Base-by-base conservation (phyloP, 2,113 vertebrate genomes). In the Zapus hudsonius region DNA sequence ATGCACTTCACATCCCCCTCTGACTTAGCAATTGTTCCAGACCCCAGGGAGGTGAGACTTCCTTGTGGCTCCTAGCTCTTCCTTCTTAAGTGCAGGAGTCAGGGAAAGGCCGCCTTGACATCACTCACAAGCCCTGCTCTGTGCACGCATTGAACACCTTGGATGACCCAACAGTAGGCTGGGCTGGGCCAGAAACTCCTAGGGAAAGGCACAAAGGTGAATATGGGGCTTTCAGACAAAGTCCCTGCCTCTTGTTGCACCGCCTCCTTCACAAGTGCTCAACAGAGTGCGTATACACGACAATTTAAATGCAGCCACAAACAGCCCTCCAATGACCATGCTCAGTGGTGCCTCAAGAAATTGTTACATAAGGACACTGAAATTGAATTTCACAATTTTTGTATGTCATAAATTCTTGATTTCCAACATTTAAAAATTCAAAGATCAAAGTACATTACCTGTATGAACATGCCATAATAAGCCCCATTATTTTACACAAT, bases 271-370 rank as follows among this genome's bases (percentile, higher is more conserved):
- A 1, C 38, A 36, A 31, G 4, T 13, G 29, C 29, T 87, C 66
- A 20, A 0, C 19, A 33, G 73, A 59, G 19, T 7, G 13, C 1
- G 11, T 1, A 9, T 2, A 20, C 7, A 1, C 15, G 2, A 4
- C 1, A 12, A 13, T 0, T 0, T 11, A 17, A 81, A 84, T 29
- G 36, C 23, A n/a, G 67, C 66, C 57, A 16, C 8, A 36, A 29
- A 29, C 17, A 1, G 0, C 8, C 10, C 15, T 0, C 5, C 15
- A 63, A 19, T 13, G 59, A 47, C 27, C 0, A 15, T 79, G 19
- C 0, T 0, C 7, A 20, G 12, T 2, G 0, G 3, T 2, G 0
- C 33, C 9, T 86, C 19, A 29, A 29, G 42, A 69, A 81, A 66
- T 38, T 4, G 40, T 73, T 57, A n/a, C 57, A 7, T 7, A 12